Evolutionary conservation across 1,140 invertebrate species (phyloP), one percentile per base, ranked within the genome.

Genomic region (Achatina immaculata): DNA sequence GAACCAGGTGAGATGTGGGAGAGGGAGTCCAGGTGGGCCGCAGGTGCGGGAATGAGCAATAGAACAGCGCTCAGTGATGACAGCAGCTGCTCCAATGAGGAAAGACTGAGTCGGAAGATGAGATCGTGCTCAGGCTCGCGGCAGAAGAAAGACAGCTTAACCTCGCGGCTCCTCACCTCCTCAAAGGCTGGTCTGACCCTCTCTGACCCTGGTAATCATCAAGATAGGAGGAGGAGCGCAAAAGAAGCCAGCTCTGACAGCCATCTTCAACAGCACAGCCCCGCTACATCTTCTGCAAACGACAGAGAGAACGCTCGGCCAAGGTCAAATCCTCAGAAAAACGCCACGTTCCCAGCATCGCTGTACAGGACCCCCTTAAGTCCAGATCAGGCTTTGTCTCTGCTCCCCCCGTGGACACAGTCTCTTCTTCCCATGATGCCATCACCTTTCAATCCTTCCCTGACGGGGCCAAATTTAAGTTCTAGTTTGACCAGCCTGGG

Each of bases 381-480:
- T 48, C 31, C 31, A 40, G 28, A 40, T 4, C 72, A 74, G 21
- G 1, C 28, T 11, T 43, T 66, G 11, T 19, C 42, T 45, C 42
- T 68, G 4, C 58, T 68, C 1, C 76, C 58, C 6, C 16, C 71
- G n/a, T 80, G 78, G 78, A 48, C 78, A 1, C 16, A 66, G 3
- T 72, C 68, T 6, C 43, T 81, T 7, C 42, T 75, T 16, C 9
- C 62, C 34, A 66, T 81, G 73, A 75, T 75, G 73, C 72, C 73
- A 21, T 51, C 58, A 43, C 65, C 76, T 31, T 45, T 75, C 16
- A 68, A 66, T 36, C 11, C 45, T 14, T 81, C 51, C 9, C 36
- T 42, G 34, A 40, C 68, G 42, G 75, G 48, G 7, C 38, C 77
- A 42, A 36, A 36, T 28, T 28, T 51, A n/a, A 34, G 34, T 55